phyloP scores from a whole-genome alignment of 30 jellyfish, hydroid and myxozoan species.

The Chironex yamaguchii region DNA sequence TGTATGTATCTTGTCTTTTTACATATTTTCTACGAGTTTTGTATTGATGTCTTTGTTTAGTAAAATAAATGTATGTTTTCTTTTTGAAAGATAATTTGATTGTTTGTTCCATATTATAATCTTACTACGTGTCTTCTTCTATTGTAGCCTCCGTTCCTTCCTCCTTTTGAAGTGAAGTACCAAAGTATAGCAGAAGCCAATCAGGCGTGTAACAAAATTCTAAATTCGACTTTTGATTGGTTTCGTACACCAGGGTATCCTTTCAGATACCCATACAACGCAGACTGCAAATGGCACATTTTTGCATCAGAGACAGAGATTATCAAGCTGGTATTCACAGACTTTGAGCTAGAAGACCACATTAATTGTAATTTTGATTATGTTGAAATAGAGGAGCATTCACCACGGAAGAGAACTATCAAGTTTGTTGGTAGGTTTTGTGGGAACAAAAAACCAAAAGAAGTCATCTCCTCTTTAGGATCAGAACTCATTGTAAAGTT shows the following conservation, averaged over 20 bases:
- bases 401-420: slow-evolving; percentile 24
- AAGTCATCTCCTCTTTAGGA: slow-evolving; percentile 41
- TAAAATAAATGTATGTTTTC: too few relatives aligned
- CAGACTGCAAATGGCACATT: slow-evolving; percentile 81
- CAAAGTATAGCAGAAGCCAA: slow-evolving; percentile 66
- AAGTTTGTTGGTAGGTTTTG: slow-evolving; percentile 86
- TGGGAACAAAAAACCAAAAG: slow-evolving; percentile 75
- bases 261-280: slow-evolving; percentile 73
- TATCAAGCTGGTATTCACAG: slow-evolving; percentile 53
- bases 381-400: slow-evolving; percentile 75
- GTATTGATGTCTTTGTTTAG: too few relatives aligned
- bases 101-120: too few relatives aligned
- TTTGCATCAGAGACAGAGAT: slow-evolving; percentile 28
- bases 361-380: slow-evolving; percentile 77
- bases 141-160: slow-evolving; percentile 70
- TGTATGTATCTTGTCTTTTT: too few relatives aligned
- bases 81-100: too few relatives aligned
- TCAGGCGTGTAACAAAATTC: slow-evolving; percentile 48
- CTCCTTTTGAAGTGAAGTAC: slow-evolving; percentile 63
- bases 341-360: slow-evolving; percentile 72
- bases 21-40: too few relatives aligned
- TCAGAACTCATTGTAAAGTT: slow-evolving; percentile 61
- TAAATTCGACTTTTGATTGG: slow-evolving; percentile 41
- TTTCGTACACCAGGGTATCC: slow-evolving; percentile 91
- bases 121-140: neutral